Percentiles rank a stretch among this genome's conserved stretches.
These are phyloP conservation scores for Drosophila antonietae DNA, from an alignment of 2,888 invertebrate genomes.

Conservation along the genomic window DNA sequence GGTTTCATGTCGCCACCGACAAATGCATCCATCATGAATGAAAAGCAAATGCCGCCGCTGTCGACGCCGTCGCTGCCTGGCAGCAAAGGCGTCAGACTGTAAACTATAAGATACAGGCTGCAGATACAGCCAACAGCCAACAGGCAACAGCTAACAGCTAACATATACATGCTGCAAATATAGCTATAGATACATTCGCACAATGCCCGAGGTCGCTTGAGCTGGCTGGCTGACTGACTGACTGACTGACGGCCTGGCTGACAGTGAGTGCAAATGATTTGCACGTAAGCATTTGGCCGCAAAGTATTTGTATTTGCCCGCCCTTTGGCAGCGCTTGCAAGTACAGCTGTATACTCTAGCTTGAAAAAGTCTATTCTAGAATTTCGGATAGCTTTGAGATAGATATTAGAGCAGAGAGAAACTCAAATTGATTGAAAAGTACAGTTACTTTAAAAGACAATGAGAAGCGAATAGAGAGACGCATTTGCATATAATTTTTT, in stretches of 20 bases:
- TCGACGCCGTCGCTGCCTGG: slow-evolving; percentile 8
- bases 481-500: not conserved
- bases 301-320: slow-evolving; percentile 47
- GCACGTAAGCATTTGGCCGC: slow-evolving; percentile 58
- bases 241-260: slow-evolving; percentile 14
- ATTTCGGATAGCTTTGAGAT: not conserved
- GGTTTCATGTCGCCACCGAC: slow-evolving; percentile 28
- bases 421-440: not conserved
- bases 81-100: slow-evolving; percentile 80
- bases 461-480: not conserved
- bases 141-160: slow-evolving; percentile 26
- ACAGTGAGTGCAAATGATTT: slow-evolving; percentile 63
- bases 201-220: slow-evolving; percentile 15
- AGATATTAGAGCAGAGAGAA: not conserved
- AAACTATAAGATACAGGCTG: slow-evolving; percentile 70
- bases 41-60: slow-evolving; percentile 45
- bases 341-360: slow-evolving; percentile 16
- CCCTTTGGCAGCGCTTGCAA: slow-evolving; percentile 57
- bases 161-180: slow-evolving; percentile 27
- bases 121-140: slow-evolving; percentile 31
- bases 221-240: not conserved
- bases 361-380: not conserved
- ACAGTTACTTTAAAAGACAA: not conserved
- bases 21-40: slow-evolving; percentile 75
- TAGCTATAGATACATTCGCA: slow-evolving; percentile 15